A percentile compares a stretch with the other conserved stretches of the same genome.
These are phyloP conservation scores for Lucilia cuprina DNA, from an alignment of 1,140 invertebrate species.

Conservation along the genomic window DNA sequence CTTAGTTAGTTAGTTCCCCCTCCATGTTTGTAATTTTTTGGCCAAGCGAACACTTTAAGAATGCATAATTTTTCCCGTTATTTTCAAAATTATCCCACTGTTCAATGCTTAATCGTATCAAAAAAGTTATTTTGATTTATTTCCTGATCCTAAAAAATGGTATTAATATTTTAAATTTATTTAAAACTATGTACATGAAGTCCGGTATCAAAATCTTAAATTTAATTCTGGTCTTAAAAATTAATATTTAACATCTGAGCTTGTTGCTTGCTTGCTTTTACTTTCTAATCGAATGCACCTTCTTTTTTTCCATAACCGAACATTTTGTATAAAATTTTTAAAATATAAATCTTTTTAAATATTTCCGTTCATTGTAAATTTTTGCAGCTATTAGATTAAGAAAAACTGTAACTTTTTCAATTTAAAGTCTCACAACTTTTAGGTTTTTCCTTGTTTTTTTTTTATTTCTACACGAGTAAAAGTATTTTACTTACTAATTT, in stretches of 20 bases:
- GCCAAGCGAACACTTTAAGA: too few relatives aligned
- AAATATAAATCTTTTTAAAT: not conserved
- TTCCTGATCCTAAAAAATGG: too few relatives aligned
- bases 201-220: not conserved
- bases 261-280: not conserved
- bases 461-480: not conserved
- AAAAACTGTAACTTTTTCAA: not conserved
- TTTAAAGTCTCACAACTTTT: not conserved
- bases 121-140: too few relatives aligned
- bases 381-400: not conserved
- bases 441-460: not conserved
- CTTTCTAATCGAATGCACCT: not conserved
- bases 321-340: not conserved
- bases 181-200: too few relatives aligned
- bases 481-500: constrained; percentile 8
- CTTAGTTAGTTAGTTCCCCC: too few relatives aligned
- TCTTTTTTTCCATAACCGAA: not conserved
- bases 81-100: too few relatives aligned
- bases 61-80: too few relatives aligned
- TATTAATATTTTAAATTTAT: too few relatives aligned
- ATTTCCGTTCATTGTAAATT: not conserved
- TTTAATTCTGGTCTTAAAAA: not conserved
- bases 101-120: too few relatives aligned
- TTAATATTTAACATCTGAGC: not conserved
- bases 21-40: too few relatives aligned